Conservation (phyloP, 2,888 invertebrate genomes). For the Cremastinae sp. region DNA sequence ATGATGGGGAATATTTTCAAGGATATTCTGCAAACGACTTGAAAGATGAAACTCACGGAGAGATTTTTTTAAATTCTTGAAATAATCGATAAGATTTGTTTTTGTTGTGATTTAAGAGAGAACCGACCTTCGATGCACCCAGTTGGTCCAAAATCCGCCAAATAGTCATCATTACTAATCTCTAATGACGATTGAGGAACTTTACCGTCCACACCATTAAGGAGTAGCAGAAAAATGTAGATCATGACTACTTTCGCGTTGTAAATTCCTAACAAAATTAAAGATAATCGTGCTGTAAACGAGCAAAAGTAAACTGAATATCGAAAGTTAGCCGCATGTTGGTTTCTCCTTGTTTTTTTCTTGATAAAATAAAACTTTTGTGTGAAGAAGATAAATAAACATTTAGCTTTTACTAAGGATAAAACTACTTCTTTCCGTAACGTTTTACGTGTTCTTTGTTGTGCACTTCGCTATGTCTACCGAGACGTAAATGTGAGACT, state of each 20-base stretch:
- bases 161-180: slow-evolving; percentile 70
- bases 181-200: slow-evolving; percentile 65
- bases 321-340: slow-evolving; percentile 4
- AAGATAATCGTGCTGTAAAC: slow-evolving; percentile 62
- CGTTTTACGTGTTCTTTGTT: background rate
- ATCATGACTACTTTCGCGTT: slow-evolving; percentile 64
- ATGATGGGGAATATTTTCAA: no score
- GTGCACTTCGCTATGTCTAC: no score
- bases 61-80: background rate
- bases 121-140: slow-evolving; percentile 79
- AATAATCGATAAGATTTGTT: slow-evolving; percentile 23
- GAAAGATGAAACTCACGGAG: no score
- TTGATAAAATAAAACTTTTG: background rate
- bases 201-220: slow-evolving; percentile 67
- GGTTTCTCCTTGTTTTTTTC: slow-evolving; percentile 24
- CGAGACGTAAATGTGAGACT: no score
- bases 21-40: slow-evolving; percentile 21
- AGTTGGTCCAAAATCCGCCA: slow-evolving; percentile 74
- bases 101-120: slow-evolving; percentile 61
- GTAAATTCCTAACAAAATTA: slow-evolving; percentile 65
- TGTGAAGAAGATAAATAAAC: background rate
- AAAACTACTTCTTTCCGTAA: no score
- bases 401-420: background rate
- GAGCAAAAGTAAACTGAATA: slow-evolving; percentile 34
- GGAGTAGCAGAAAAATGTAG: slow-evolving; percentile 64